Evolutionary conservation across 2,797 vertebrate species (phyloP).

Genomic region (Distichodus sexfasciatus): DNA sequence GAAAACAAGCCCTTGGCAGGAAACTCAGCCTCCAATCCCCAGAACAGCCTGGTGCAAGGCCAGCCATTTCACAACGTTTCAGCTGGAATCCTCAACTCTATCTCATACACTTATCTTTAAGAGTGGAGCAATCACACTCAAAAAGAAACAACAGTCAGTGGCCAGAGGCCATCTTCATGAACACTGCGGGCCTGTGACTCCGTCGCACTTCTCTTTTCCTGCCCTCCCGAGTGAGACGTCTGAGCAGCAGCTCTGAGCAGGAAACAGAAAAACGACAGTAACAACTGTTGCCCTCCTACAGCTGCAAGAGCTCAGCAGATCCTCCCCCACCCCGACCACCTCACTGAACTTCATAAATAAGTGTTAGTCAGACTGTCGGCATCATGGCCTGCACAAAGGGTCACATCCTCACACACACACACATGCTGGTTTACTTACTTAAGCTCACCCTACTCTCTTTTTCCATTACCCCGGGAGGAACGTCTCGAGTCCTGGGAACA

Average conservation of each 20-base stretch:
- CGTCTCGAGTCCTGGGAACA: no score
- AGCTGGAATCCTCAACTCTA: neutral
- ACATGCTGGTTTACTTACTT: no score
- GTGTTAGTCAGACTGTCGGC: neutral
- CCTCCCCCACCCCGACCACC: neutral
- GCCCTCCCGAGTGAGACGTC: no score
- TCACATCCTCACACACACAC: no score
- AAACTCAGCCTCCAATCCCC: neutral
- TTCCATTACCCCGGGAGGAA: no score
- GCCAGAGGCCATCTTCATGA: no score
- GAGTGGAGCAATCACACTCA: no score
- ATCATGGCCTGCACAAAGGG: neutral
- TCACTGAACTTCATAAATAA: slow-evolving; percentile 28
- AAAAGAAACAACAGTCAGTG: neutral
- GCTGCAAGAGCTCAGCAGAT: neutral
- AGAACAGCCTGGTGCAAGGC: neutral
- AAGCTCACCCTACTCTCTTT: no score
- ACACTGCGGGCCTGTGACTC: no score
- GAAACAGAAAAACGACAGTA: slow-evolving; percentile 1
- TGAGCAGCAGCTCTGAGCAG: no score
- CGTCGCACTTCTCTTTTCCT: no score
- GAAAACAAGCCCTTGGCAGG: neutral
- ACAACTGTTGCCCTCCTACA: slow-evolving; percentile 25
- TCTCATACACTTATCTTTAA: neutral
- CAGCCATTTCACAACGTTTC: neutral